Conservation (phyloP, 1,140 invertebrate genomes). For the Nixonia krombeini region DNA sequence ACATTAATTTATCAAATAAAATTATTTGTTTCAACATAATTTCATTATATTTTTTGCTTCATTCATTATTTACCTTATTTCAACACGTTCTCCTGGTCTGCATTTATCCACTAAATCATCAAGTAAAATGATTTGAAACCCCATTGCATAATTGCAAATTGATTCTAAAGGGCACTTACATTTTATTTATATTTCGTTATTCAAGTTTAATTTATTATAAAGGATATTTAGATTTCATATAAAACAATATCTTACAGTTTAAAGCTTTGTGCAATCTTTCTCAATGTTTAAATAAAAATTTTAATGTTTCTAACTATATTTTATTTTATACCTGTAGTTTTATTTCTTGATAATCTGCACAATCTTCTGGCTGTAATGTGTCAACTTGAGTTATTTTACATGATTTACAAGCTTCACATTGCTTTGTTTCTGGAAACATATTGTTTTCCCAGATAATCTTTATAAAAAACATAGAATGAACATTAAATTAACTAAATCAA, state of each 20-base stretch:
- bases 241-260: too few relatives aligned
- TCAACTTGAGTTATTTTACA: slow-evolving; percentile 66
- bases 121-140: slow-evolving; percentile 77
- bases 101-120: slow-evolving; percentile 90
- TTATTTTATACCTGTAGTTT: slow-evolving; percentile 79
- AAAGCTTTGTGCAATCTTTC: too few relatives aligned
- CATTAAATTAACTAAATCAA: slow-evolving; percentile 1
- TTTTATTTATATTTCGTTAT: slow-evolving; percentile 35
- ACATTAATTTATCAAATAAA: too few relatives aligned
- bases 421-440: slow-evolving; percentile 51
- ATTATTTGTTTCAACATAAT: slow-evolving; percentile 10
- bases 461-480: slow-evolving; percentile 14
- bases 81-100: slow-evolving; percentile 91
- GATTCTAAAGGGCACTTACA: slow-evolving; percentile 53
- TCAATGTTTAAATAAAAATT: too few relatives aligned
- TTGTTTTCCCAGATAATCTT: slow-evolving; percentile 67
- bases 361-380: slow-evolving; percentile 76
- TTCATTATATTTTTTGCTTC: not conserved
- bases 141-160: slow-evolving; percentile 39
- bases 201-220: slow-evolving; percentile 9
- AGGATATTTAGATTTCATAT: slow-evolving; percentile 3
- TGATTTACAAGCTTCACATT: slow-evolving; percentile 57
- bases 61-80: slow-evolving; percentile 76
- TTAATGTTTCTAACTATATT: too few relatives aligned
- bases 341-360: slow-evolving; percentile 92